phyloP scores from a whole-genome alignment of 2,888 invertebrate genomes.

The Hypomecis punctinalis region DNA sequence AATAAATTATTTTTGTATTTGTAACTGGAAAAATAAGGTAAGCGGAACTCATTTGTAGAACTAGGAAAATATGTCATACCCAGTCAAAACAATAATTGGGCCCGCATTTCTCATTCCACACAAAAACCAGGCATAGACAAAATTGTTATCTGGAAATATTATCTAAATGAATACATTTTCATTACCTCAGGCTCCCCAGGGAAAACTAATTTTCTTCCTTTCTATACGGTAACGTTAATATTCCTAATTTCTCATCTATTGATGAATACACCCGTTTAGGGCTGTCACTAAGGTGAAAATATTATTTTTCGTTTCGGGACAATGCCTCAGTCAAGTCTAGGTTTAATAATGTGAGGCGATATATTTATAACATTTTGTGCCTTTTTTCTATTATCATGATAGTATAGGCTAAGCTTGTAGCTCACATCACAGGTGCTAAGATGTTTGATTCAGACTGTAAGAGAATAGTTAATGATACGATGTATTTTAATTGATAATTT shows the following conservation, averaged over 20 bases:
- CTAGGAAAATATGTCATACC: background rate
- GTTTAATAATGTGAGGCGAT: too few relatives aligned
- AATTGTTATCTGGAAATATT: constrained; percentile 16
- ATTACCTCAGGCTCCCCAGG: constrained; percentile 31
- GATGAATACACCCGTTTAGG: constrained; percentile 29
- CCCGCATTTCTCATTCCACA: constrained; percentile 1
- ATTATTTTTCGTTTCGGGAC: background rate
- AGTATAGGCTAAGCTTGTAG: too few relatives aligned
- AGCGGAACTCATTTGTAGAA: background rate
- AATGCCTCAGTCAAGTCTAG: too few relatives aligned
- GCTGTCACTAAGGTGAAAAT: constrained; percentile 22
- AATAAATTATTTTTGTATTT: too few relatives aligned
- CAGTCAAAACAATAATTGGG: background rate
- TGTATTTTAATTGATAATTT: too few relatives aligned
- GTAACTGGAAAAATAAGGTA: too few relatives aligned
- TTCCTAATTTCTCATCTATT: constrained; percentile 34
- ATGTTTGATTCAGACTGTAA: too few relatives aligned
- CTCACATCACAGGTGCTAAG: too few relatives aligned
- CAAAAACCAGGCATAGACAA: constrained; percentile 2
- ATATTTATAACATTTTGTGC: too few relatives aligned
- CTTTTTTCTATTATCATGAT: too few relatives aligned
- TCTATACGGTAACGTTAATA: constrained; percentile 35
- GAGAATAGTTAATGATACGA: too few relatives aligned
- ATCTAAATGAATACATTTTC: constrained; percentile 40
- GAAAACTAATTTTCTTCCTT: constrained; percentile 44